A percentile compares a stretch with the other conserved stretches of the same genome.
Conservation (phyloP, 2,113 vertebrate genomes). For the Phylloscopus trochiloides region DNA sequence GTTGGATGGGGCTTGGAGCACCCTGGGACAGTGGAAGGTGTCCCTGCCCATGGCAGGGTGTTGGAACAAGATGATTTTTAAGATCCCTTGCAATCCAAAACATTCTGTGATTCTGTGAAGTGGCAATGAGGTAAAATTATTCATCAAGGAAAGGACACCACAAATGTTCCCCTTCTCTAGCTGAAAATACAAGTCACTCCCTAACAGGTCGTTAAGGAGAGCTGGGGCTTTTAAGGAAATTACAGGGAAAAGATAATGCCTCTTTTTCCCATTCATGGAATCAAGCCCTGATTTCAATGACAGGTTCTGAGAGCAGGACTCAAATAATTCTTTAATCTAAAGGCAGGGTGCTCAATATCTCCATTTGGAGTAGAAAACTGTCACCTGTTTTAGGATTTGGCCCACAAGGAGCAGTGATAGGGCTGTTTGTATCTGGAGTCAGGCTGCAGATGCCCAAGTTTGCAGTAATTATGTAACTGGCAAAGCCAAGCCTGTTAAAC, state of each 20-base stretch:
- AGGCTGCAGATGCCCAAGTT: neutral
- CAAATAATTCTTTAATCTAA: neutral
- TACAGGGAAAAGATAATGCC: neutral
- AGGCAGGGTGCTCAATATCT: neutral
- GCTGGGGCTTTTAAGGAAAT: neutral
- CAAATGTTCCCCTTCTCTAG: neutral
- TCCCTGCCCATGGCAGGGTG: neutral
- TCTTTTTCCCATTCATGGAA: neutral
- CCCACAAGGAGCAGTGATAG: neutral
- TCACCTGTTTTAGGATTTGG: neutral
- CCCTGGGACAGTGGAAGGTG: fast-evolving
- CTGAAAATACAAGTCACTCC: neutral
- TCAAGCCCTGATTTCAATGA: neutral
- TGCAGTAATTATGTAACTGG: slow-evolving; percentile 18
- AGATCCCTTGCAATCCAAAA: neutral
- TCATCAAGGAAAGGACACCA: neutral
- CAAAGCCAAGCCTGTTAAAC: slow-evolving; percentile 22
- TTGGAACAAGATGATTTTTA: neutral
- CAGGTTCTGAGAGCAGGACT: neutral
- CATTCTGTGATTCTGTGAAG: neutral
- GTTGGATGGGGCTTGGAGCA: fast-evolving
- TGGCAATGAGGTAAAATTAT: neutral
- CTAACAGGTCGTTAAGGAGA: neutral
- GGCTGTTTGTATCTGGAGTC: neutral
- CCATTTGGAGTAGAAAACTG: neutral